Conservation (phyloP, 2,797 vertebrate genomes). For the Mastacembelus armatus region DNA sequence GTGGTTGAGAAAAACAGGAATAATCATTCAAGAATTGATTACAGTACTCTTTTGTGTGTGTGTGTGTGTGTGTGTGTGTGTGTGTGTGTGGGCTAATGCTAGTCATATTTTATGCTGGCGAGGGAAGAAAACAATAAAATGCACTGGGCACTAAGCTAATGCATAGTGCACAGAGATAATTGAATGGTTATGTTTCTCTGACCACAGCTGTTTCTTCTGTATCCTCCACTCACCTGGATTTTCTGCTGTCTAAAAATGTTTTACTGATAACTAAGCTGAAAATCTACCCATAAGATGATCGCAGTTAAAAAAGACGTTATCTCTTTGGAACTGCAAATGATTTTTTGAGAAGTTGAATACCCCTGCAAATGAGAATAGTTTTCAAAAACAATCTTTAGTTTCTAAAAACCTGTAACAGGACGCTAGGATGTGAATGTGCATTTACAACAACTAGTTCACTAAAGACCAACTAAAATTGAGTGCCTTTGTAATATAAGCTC, state of each 20-base stretch:
- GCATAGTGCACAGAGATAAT: conserved; percentile 9
- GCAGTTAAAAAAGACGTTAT: too few species aligned
- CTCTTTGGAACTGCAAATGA: too few species aligned
- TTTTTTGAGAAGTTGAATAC: too few species aligned
- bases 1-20: conserved; percentile 24
- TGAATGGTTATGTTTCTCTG: neutral
- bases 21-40: conserved; percentile 38
- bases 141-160: neutral
- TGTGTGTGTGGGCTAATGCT: conserved; percentile 44
- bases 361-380: neutral
- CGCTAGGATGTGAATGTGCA: neutral
- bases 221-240: neutral
- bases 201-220: conserved; percentile 1
- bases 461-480: neutral
- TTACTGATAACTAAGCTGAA: neutral
- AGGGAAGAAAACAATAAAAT: conserved; percentile 18
- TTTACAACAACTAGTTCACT: neutral
- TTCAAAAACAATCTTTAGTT: too few species aligned
- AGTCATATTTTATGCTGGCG: conserved; percentile 48
- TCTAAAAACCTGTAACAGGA: neutral
- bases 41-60: conserved; percentile 30
- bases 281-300: neutral
- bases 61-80: too few species aligned
- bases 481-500: neutral
- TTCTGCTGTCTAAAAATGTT: neutral